A percentile compares a stretch with the other conserved stretches of the same genome.
Conservation (phyloP, 2,888 invertebrate genomes). For the Pristionchus japonicus region DNA sequence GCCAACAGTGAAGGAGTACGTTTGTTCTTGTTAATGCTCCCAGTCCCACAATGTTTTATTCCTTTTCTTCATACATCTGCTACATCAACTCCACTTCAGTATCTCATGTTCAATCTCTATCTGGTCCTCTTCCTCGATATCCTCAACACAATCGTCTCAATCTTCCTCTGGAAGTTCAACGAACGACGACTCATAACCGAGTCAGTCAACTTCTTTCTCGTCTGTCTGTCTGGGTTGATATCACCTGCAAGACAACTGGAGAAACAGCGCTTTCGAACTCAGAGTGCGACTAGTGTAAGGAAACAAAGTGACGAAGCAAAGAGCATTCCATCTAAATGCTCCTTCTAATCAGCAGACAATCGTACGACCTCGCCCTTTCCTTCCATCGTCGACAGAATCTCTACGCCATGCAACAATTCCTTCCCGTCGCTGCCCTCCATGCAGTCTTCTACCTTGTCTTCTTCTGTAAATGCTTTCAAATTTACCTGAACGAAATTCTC, state of each 20-base stretch:
- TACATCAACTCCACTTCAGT: background rate
- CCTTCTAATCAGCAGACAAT: constrained; percentile 12
- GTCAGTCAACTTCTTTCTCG: constrained; percentile 13
- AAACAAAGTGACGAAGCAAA: background rate
- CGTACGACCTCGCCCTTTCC: background rate
- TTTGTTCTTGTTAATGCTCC: background rate
- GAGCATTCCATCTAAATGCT: background rate
- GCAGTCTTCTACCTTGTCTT: background rate
- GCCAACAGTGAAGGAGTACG: background rate
- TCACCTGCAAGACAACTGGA: background rate
- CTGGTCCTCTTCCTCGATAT: background rate
- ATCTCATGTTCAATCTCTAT: constrained; percentile 25
- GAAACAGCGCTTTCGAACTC: background rate
- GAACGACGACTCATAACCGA: background rate
- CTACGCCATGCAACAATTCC: constrained; percentile 16
- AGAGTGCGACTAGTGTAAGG: background rate
- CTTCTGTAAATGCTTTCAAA: background rate
- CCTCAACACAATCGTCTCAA: constrained; percentile 1
- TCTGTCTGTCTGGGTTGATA: background rate
- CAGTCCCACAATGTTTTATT: too few species aligned
- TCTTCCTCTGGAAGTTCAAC: constrained; percentile 27
- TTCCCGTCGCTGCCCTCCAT: constrained; percentile 1
- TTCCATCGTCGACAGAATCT: constrained; percentile 21
- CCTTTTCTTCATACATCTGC: background rate
- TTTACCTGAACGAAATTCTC: background rate